phyloP scores from a whole-genome alignment of 2,888 invertebrate species.

The Apamea crenata region DNA sequence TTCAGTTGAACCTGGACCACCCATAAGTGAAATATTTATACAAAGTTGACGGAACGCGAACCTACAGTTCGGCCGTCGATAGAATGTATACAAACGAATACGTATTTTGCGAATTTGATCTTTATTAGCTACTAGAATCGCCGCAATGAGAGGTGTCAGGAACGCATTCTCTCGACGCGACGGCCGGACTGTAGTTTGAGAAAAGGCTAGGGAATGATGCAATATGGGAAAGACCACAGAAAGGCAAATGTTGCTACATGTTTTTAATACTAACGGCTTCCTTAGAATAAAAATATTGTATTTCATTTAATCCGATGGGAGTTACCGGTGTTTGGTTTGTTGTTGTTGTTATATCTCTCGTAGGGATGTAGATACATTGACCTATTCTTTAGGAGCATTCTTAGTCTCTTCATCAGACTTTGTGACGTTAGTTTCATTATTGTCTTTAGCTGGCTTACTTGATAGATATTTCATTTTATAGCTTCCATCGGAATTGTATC shows the following conservation, averaged over 20 bases:
- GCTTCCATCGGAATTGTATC: constrained; percentile 90
- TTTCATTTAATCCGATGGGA: neutral
- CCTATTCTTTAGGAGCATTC: constrained; percentile 42
- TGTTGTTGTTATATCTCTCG: neutral
- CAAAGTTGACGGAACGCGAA: neutral
- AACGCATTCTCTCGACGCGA: too few relatives aligned
- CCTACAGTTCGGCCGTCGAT: neutral
- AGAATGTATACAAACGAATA: too few relatives aligned
- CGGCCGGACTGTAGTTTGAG: too few relatives aligned
- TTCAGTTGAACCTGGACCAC: neutral
- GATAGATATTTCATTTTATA: constrained; percentile 91
- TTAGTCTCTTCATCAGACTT: constrained; percentile 54
- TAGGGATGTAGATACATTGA: neutral
- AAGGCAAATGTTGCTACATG: neutral
- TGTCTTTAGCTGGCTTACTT: constrained; percentile 73
- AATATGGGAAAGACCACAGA: neutral
- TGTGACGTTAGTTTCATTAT: constrained; percentile 41
- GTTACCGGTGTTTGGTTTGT: neutral
- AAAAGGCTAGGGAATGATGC: neutral
- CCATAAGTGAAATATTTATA: too few relatives aligned
- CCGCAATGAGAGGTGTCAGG: too few relatives aligned
- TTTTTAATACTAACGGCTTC: constrained; percentile 56
- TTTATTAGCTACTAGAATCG: too few relatives aligned
- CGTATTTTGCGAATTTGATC: too few relatives aligned
- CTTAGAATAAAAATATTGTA: constrained; percentile 2